Percentiles rank a stretch among this genome's conserved stretches.
Conservation (phyloP, 2,888 invertebrate species). For the Melitaea athalia region DNA sequence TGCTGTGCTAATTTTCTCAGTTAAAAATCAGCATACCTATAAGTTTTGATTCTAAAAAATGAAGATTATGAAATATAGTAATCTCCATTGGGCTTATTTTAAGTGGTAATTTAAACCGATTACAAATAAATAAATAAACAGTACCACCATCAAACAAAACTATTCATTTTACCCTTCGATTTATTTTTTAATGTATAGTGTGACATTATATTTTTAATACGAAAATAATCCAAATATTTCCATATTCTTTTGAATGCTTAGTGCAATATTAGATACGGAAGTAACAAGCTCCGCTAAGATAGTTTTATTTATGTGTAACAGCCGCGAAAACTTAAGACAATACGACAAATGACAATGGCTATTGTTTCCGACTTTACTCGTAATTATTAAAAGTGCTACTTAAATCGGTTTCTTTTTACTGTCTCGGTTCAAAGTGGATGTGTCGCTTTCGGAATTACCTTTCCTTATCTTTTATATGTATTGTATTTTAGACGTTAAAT, state of each 20-base stretch:
- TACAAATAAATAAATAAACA: too few species aligned
- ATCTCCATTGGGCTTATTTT: too few species aligned
- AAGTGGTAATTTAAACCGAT: too few species aligned
- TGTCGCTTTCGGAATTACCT: conserved; percentile 25
- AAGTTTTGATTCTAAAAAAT: too few species aligned
- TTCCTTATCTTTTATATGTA: conserved; percentile 21
- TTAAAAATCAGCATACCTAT: too few species aligned
- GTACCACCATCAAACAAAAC: too few species aligned
- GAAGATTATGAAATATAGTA: too few species aligned
- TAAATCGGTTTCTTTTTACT: conserved; percentile 38
- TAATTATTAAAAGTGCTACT: conserved; percentile 43
- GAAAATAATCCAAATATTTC: not conserved
- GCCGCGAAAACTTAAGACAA: conserved; percentile 42
- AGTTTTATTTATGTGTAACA: conserved; percentile 41
- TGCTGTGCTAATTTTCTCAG: too few species aligned
- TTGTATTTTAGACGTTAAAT: not conserved
- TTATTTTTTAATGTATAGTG: not conserved
- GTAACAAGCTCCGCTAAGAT: conserved; percentile 28
- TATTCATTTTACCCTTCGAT: not conserved
- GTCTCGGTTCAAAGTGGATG: conserved; percentile 28
- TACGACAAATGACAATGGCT: conserved; percentile 38
- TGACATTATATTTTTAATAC: not conserved
- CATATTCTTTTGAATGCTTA: conserved; percentile 1
- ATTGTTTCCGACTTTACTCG: conserved; percentile 37
- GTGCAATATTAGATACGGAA: not conserved